Conservation (phyloP, 2,113 vertebrate genomes). For the Cyprinodon tularosa region DNA sequence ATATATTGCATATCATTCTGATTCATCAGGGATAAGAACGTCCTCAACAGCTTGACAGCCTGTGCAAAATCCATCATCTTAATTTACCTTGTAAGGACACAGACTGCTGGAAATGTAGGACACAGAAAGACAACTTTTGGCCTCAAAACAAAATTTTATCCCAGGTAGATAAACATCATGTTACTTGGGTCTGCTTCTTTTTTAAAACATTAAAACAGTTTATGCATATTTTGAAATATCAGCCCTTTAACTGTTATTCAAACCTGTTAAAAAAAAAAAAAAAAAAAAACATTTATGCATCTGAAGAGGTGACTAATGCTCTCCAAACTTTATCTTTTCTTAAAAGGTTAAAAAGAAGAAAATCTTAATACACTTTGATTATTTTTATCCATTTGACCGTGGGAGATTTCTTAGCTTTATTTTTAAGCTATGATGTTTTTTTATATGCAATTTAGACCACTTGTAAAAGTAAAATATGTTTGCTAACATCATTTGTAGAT, state of each 20-base stretch:
- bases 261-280: background rate
- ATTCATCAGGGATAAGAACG: slow-evolving; percentile 65
- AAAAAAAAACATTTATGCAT: background rate
- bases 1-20: slow-evolving; percentile 50
- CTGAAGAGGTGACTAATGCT: background rate
- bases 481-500: no score
- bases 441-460: background rate
- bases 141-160: background rate
- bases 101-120: slow-evolving; percentile 21
- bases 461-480: background rate
- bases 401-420: background rate
- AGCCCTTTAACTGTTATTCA: background rate
- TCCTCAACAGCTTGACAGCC: slow-evolving; percentile 46
- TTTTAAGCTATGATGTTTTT: background rate
- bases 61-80: slow-evolving; percentile 19
- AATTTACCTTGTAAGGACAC: slow-evolving; percentile 20
- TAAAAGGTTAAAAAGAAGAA: no score
- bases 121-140: slow-evolving; percentile 4
- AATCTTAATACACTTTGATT: no score
- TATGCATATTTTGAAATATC: background rate
- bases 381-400: no score
- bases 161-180: background rate
- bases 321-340: background rate
- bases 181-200: background rate
- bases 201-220: background rate